Base-by-base conservation (phyloP, 92 coral and sea anemone species). In the Paragorgia papillata region DNA sequence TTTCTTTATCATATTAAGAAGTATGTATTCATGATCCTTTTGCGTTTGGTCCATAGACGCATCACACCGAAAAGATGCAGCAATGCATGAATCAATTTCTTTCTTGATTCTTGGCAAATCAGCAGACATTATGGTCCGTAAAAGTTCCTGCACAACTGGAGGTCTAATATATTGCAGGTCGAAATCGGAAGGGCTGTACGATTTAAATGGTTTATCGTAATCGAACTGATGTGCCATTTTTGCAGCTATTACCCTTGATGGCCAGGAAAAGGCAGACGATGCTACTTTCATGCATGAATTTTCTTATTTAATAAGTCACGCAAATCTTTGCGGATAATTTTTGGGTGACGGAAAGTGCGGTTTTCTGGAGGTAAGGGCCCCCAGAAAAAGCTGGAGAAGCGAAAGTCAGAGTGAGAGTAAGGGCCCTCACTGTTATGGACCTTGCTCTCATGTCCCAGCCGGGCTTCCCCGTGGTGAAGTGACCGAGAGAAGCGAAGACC, bases 131-230 rank as follows among this genome's bases (percentile, higher is more conserved):
- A 64, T 64, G 22, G 70, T 64, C 27, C 51, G 70, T 37, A 64
- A 39, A 35, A 64, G 70, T 64, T 64, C 70, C 31, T 64, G 51
- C 51, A 64, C 70, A 35, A 64, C 70, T 34, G 70, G 70, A n/a
- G 50, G 70, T 64, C 70, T 34, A 64, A 64, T 64, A 39, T 64
- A 64, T 64, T 35, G 70, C 70, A 64, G 70, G 51, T 64, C 70
- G 51, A 64, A 64, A 34, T 64, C 24, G 31, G 70, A 30, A 33
- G 51, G 50, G 44, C 51, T 64, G 31, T 64, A 64, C 29, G 70
- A 64, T 30, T 64, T 64, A 64, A 64, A 64, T 64, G 70, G 70
- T 64, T 64, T 17, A 64, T 64, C 37, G 51, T 33, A 64, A 64
- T 64, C 51, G 18, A 57, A 57, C 31, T 57, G 12, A 7, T 57